These are phyloP conservation scores for Amorpha juglandis DNA, from an alignment of 2,888 invertebrate genomes.

Conservation along the genomic window DNA sequence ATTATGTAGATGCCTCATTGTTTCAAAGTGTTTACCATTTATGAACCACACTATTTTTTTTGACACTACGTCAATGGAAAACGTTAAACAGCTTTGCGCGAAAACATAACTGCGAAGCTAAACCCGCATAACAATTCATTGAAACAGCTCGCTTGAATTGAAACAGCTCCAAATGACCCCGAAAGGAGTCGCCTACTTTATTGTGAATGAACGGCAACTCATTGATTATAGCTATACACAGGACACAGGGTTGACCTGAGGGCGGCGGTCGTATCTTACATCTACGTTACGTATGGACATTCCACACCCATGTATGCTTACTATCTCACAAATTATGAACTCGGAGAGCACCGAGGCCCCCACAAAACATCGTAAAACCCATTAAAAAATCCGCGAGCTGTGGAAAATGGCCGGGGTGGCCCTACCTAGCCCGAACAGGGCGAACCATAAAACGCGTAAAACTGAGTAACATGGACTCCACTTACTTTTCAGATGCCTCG, in stretches of 20 bases:
- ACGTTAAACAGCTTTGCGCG: constrained; percentile 39
- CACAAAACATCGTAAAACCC: constrained; percentile 50
- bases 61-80: constrained; percentile 16
- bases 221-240: constrained; percentile 77
- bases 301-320: neutral
- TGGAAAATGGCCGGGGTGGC: constrained; percentile 81
- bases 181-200: constrained; percentile 72
- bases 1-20: constrained; percentile 33
- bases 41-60: constrained; percentile 8
- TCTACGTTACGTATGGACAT: constrained; percentile 43
- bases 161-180: constrained; percentile 74
- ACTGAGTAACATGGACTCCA: constrained; percentile 68
- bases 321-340: constrained; percentile 1
- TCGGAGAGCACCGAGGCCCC: neutral
- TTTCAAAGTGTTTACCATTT: constrained; percentile 18
- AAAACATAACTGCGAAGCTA: constrained; percentile 39
- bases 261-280: constrained; percentile 70
- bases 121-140: constrained; percentile 54
- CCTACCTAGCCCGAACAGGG: constrained; percentile 73
- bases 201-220: constrained; percentile 80
- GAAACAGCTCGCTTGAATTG: constrained; percentile 57
- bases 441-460: constrained; percentile 64
- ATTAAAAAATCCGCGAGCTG: constrained; percentile 60
- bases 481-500: constrained; percentile 96
- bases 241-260: constrained; percentile 65